A percentile compares a stretch with the other conserved stretches of the same genome.
phyloP scores from a whole-genome alignment of 2,113 vertebrate species.

The Empidonax traillii region DNA sequence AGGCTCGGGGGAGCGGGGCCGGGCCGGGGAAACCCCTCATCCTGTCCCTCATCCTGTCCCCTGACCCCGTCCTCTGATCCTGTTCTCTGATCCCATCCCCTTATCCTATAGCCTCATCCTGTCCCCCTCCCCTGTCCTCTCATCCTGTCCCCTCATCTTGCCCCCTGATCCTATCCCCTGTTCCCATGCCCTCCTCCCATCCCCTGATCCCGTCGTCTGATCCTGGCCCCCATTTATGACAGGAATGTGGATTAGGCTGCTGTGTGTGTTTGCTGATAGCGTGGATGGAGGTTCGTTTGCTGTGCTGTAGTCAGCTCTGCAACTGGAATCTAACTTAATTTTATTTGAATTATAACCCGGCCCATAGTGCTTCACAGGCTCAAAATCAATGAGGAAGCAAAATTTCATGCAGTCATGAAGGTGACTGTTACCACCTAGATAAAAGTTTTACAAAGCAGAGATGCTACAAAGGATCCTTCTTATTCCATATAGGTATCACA shows the following conservation, averaged over 20 bases:
- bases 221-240: no score
- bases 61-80: background rate
- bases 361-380: background rate
- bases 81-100: background rate
- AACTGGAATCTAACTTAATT: background rate
- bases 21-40: background rate
- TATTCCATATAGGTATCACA: background rate
- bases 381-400: background rate
- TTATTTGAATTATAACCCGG: background rate
- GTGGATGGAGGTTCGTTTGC: accelerated
- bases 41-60: background rate
- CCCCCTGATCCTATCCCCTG: no score
- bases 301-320: background rate
- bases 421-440: background rate
- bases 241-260: no score
- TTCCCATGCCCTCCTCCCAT: background rate
- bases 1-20: background rate
- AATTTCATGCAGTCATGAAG: background rate
- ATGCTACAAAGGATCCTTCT: background rate
- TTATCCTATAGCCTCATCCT: accelerated
- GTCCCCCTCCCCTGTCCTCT: no score
- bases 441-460: background rate
- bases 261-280: background rate
- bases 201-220: no score
- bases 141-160: no score